A percentile compares a stretch with the other conserved stretches of the same genome.
These are phyloP conservation scores for Bolborhynchus lineola DNA, from an alignment of 2,113 vertebrate species.

Conservation along the genomic window DNA sequence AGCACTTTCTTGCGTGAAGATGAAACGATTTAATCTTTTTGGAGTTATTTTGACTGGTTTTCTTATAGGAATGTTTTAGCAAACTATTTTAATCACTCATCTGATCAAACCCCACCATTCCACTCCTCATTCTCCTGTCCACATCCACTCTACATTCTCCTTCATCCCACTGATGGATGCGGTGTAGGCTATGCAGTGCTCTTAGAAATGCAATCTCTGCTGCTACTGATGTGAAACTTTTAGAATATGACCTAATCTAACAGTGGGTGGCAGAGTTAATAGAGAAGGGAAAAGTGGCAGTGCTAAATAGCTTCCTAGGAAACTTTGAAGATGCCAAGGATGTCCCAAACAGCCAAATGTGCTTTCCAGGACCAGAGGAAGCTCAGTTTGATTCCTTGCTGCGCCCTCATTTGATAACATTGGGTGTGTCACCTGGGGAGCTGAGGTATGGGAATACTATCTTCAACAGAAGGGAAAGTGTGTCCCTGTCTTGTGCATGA, in stretches of 20 bases:
- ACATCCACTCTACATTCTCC: background rate
- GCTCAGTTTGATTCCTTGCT: background rate
- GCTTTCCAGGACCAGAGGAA: accelerated
- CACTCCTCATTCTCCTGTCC: background rate
- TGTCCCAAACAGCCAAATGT: background rate
- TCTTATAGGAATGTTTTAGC: background rate
- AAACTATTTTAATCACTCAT: background rate
- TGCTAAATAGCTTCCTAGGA: background rate
- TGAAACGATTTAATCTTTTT: background rate
- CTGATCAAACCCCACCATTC: background rate
- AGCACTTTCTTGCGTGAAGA: background rate
- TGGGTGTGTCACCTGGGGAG: background rate
- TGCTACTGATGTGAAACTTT: background rate
- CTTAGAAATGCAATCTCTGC: background rate
- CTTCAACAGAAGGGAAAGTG: accelerated
- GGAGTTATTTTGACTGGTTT: background rate
- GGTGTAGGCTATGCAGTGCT: background rate
- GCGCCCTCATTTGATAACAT: accelerated
- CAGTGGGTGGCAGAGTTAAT: background rate
- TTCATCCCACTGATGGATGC: background rate
- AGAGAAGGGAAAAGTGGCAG: background rate
- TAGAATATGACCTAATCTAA: background rate
- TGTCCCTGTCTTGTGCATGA: background rate
- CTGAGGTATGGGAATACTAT: background rate
- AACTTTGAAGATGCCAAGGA: no score